Evolutionary conservation across 2,888 invertebrate species (phyloP).

Genomic region (Leucania comma): DNA sequence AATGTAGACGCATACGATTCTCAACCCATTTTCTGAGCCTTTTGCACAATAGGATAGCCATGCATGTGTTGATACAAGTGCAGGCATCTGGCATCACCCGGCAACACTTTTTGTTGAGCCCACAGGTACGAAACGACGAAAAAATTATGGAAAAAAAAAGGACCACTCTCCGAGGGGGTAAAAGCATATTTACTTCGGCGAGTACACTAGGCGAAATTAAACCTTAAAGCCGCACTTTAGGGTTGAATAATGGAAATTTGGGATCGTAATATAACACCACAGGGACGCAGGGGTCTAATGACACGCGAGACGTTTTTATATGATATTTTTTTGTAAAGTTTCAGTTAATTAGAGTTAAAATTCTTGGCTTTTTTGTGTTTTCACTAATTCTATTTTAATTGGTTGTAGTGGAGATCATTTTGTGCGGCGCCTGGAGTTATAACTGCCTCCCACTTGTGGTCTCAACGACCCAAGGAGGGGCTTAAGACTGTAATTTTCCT

Average conservation of each 20-base stretch:
- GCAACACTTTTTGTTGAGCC: slow-evolving; percentile 76
- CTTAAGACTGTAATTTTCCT: neutral
- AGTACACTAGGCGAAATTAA: slow-evolving; percentile 32
- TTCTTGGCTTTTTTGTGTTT: slow-evolving; percentile 72
- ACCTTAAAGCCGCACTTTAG: slow-evolving; percentile 35
- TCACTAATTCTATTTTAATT: slow-evolving; percentile 80
- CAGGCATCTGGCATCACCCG: slow-evolving; percentile 72
- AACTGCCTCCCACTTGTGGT: slow-evolving; percentile 33
- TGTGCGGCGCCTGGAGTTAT: slow-evolving; percentile 62
- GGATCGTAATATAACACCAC: slow-evolving; percentile 47
- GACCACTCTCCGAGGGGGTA: slow-evolving; percentile 78
- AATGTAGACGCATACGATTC: slow-evolving; percentile 22
- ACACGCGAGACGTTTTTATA: slow-evolving; percentile 81
- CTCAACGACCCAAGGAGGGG: slow-evolving; percentile 3
- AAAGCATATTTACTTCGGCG: slow-evolving; percentile 62
- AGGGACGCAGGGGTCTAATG: slow-evolving; percentile 84
- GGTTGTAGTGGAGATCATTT: slow-evolving; percentile 66
- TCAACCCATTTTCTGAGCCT: slow-evolving; percentile 60
- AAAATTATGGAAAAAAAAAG: slow-evolving; percentile 77
- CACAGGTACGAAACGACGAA: slow-evolving; percentile 83
- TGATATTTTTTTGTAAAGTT: slow-evolving; percentile 72
- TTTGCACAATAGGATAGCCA: slow-evolving; percentile 69
- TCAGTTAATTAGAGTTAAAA: slow-evolving; percentile 82
- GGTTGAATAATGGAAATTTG: slow-evolving; percentile 8
- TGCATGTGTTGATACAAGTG: slow-evolving; percentile 74